These are phyloP conservation scores for Andrena haemorrhoa DNA, from an alignment of 2,888 invertebrate genomes.

Conservation along the genomic window DNA sequence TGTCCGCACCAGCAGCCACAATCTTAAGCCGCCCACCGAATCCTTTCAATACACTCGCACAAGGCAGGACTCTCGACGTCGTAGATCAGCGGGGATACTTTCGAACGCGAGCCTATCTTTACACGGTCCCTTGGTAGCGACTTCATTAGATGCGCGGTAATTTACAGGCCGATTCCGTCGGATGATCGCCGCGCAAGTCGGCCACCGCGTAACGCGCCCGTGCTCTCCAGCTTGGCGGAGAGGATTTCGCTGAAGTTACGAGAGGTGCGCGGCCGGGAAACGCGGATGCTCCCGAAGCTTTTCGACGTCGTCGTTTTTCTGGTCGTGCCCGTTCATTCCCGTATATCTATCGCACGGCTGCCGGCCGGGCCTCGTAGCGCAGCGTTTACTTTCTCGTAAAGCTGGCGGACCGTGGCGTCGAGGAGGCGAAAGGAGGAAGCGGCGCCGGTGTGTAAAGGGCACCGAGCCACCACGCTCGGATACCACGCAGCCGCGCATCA, in stretches of 20 bases:
- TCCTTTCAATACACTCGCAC: conserved; percentile 22
- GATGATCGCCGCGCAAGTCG: conserved; percentile 63
- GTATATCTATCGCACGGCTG: conserved; percentile 41
- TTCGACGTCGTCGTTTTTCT: conserved; percentile 2
- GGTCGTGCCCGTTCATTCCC: conserved; percentile 30
- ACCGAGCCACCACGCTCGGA: conserved; percentile 51
- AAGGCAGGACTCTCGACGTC: conserved; percentile 30
- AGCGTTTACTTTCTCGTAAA: conserved; percentile 62
- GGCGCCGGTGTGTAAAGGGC: conserved; percentile 52
- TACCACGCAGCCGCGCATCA: conserved; percentile 45
- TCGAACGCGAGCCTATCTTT: conserved; percentile 70
- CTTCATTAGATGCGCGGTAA: conserved; percentile 78
- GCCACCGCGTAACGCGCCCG: conserved; percentile 31
- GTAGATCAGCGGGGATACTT: conserved; percentile 75
- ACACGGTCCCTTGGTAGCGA: conserved; percentile 74
- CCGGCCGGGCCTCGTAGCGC: conserved; percentile 1
- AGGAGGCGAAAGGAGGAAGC: conserved; percentile 45
- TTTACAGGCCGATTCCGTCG: conserved; percentile 75
- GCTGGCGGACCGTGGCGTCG: conserved; percentile 51
- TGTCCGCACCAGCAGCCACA: not conserved
- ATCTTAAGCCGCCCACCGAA: conserved; percentile 10
- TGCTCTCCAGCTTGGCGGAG: conserved; percentile 28
- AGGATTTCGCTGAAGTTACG: conserved; percentile 61
- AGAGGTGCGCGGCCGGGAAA: conserved; percentile 28
- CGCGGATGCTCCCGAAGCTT: conserved; percentile 2